Conservation (phyloP, 2,113 vertebrate genomes). For the Tachuris rubrigastra region DNA sequence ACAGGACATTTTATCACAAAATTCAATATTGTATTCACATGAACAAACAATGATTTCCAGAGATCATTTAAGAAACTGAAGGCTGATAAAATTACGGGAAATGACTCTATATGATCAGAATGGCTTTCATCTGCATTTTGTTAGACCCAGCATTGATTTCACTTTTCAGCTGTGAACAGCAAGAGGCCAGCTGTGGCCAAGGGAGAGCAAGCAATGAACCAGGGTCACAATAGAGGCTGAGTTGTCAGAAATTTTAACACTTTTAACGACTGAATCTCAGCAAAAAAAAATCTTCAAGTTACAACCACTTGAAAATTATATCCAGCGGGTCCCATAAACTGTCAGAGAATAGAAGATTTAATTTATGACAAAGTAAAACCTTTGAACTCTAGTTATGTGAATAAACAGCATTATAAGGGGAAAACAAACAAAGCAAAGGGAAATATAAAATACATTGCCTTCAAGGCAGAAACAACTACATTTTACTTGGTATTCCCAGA, state of each 20-base stretch:
- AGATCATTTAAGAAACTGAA: constrained; percentile 73
- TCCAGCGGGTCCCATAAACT: constrained; percentile 58
- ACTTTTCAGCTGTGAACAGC: constrained; percentile 80
- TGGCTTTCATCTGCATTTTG: constrained; percentile 84
- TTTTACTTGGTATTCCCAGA: constrained; percentile 74
- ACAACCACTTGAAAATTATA: constrained; percentile 66
- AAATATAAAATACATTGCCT: constrained; percentile 77
- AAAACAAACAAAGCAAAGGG: constrained; percentile 75
- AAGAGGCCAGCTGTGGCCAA: constrained; percentile 79
- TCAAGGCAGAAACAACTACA: constrained; percentile 73
- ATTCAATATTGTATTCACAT: constrained; percentile 65
- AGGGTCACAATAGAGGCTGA: constrained; percentile 62
- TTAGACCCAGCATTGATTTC: constrained; percentile 78
- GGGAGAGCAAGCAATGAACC: constrained; percentile 66
- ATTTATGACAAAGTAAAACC: constrained; percentile 73
- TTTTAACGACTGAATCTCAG: constrained; percentile 64
- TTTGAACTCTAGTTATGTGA: constrained; percentile 67
- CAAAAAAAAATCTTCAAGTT: constrained; percentile 47
- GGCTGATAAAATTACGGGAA: constrained; percentile 82
- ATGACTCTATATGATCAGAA: constrained; percentile 78
- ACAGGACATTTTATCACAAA: constrained; percentile 64
- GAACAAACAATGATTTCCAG: constrained; percentile 74
- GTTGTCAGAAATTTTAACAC: constrained; percentile 66
- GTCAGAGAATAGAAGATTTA: constrained; percentile 63
- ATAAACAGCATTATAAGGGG: constrained; percentile 72